Base-by-base conservation (phyloP, 2,888 invertebrate species). In the Lithophane ornitopus region DNA sequence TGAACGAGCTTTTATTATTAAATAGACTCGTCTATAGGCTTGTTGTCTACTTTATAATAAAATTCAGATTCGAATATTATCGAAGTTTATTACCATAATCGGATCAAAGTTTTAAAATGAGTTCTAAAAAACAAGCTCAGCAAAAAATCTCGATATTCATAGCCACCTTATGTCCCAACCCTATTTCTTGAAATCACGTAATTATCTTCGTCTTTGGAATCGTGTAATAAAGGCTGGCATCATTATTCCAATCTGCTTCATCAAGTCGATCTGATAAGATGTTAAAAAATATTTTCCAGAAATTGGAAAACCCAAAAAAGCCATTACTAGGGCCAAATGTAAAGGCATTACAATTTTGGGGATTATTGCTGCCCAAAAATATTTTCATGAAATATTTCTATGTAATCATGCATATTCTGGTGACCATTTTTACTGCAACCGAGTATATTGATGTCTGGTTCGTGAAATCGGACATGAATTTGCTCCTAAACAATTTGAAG, bases 381-480 rank as follows among this genome's bases (percentile, higher is more conserved):
- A 14, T 52, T 14, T 82, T 77, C 0, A 90, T 85, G 74, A 92
- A 87, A 85, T 88, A 82, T 74, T 90, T 95, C 49, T 95, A 94
- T 76, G 65, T 94, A 0, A 73, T 91, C 14, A 91, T 95, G 89
- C 94, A 95, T 87, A n/a, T 93, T 11, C 84, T 90, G 3, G 93
- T 95, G 0, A 91, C 90, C 0, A 39, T 94, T 22, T 96, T 96
- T 52, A 93, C 93, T 1, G 91, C 91, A 0, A 94, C 95, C 0
- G 95, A 95, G 78, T 94, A 89, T n/a, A 89, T 94, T 0, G 96
- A 96, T 44, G 91, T 96, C 9, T 95, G 94, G 93, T 95, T 93
- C 65, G 89, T 95, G 6, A 95, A 94, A 85, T 88, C 91, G 0
- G 91, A 96, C 46, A 86, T 96, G 56, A 94, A 89, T 86, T 83